A percentile compares a stretch with the other conserved stretches of the same genome.
These are phyloP conservation scores for Pseudorectes ferrugineus DNA, from an alignment of 2,113 vertebrate genomes.

Conservation along the genomic window DNA sequence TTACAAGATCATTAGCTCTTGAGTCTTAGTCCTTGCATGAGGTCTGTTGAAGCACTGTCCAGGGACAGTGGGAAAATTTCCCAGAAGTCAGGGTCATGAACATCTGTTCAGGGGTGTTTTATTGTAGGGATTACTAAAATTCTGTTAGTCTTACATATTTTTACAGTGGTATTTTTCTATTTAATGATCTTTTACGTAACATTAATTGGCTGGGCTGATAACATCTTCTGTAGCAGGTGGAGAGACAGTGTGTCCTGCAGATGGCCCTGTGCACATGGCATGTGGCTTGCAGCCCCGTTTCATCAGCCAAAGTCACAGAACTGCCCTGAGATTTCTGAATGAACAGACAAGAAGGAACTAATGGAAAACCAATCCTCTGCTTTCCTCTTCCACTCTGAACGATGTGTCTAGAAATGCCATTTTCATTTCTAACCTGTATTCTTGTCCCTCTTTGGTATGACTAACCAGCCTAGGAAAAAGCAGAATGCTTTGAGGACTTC, in stretches of 20 bases:
- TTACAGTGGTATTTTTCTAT: neutral
- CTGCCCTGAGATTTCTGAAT: neutral
- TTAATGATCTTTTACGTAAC: neutral
- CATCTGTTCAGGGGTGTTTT: neutral
- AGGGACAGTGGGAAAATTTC: neutral
- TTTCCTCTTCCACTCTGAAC: neutral
- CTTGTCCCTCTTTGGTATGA: neutral
- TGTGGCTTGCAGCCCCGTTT: neutral
- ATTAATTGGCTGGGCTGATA: neutral
- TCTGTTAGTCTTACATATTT: neutral
- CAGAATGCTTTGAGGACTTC: neutral
- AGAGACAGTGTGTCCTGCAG: neutral
- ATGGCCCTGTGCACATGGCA: rapidly evolving
- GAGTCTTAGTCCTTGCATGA: neutral
- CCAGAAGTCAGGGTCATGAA: neutral
- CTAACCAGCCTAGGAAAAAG: neutral
- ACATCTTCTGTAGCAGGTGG: neutral
- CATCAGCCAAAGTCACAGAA: neutral
- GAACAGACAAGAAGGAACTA: neutral
- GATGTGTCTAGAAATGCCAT: neutral
- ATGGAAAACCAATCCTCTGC: neutral
- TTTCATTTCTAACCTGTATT: neutral
- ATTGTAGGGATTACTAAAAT: neutral
- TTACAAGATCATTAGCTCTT: neutral
- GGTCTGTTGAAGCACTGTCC: neutral